A percentile compares a stretch with the other conserved stretches of the same genome.
These are phyloP conservation scores for Mormyrops boulengeri DNA, from an alignment of 2,797 vertebrate genomes.

Conservation along the genomic window DNA sequence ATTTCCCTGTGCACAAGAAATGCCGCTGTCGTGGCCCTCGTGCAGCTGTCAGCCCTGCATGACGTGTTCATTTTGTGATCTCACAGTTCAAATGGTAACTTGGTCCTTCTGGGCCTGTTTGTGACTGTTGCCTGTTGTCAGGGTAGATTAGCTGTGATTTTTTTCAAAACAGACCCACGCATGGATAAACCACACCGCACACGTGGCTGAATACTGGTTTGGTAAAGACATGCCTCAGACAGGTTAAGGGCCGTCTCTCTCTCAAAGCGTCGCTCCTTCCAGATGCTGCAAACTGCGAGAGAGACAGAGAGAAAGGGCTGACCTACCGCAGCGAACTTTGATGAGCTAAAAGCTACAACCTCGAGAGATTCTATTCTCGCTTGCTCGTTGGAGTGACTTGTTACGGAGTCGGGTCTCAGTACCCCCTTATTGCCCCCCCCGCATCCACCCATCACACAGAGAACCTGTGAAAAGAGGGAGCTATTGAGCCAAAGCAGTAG, in stretches of 20 bases:
- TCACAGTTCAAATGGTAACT: neutral
- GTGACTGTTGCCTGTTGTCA: neutral
- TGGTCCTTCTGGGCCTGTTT: neutral
- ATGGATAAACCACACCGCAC: neutral
- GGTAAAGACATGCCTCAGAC: neutral
- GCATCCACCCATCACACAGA: neutral
- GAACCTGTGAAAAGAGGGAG: neutral
- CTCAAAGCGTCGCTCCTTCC: too few relatives aligned
- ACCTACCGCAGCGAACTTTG: neutral
- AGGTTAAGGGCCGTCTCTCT: neutral
- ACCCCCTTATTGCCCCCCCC: neutral
- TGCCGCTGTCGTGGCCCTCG: neutral
- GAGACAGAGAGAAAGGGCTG: neutral
- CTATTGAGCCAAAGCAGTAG: neutral
- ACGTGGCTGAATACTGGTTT: neutral
- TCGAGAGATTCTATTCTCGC: constrained; percentile 9
- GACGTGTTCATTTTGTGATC: neutral
- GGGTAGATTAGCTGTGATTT: neutral
- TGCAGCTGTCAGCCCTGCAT: neutral
- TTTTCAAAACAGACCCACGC: neutral
- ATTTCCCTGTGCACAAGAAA: neutral
- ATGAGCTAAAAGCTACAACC: neutral
- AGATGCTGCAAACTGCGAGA: neutral
- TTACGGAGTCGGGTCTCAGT: constrained; percentile 6
- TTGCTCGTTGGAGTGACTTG: constrained; percentile 13